Conservation (phyloP, 1,140 invertebrate genomes). For the Drosophila mauritiana region DNA sequence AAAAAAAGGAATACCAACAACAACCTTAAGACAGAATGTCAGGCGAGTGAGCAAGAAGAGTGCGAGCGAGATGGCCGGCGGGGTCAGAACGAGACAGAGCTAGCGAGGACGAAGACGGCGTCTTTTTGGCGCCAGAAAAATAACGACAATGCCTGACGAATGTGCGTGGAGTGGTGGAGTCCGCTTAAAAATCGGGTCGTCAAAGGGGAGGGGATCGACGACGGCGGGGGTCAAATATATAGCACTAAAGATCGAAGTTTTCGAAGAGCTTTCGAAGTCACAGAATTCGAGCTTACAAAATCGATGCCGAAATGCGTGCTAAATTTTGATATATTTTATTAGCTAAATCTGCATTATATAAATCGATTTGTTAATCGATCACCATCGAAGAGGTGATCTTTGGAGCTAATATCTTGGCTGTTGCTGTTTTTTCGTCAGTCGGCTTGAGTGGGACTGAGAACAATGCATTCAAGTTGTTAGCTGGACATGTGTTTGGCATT, state of each 20-base stretch:
- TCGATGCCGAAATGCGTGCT: too few species aligned
- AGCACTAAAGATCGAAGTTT: neutral
- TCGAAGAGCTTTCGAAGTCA: neutral
- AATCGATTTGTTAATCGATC: too few species aligned
- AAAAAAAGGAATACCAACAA: conserved; percentile 17
- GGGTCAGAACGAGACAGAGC: conserved; percentile 11
- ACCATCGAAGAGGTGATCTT: too few species aligned
- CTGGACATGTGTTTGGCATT: conserved; percentile 47
- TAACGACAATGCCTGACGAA: conserved; percentile 83
- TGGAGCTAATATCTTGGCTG: neutral
- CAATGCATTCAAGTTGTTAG: conserved; percentile 38
- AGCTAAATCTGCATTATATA: too few species aligned
- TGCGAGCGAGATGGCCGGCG: neutral
- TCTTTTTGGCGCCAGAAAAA: conserved; percentile 84
- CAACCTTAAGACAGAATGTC: conserved; percentile 18
- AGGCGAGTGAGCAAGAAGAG: conserved; percentile 15
- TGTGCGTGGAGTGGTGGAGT: conserved; percentile 46
- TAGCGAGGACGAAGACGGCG: conserved; percentile 64
- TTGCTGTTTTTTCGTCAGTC: conserved; percentile 3
- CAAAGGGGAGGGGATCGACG: conserved; percentile 16
- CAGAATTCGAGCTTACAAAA: neutral
- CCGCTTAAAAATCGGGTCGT: neutral
- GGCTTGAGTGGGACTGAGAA: conserved; percentile 17
- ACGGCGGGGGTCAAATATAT: conserved; percentile 16
- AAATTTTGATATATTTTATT: too few species aligned